A percentile compares a stretch with the other conserved stretches of the same genome.
phyloP scores from a whole-genome alignment of 2,797 vertebrate species.

The Sebastolobus alascanus region DNA sequence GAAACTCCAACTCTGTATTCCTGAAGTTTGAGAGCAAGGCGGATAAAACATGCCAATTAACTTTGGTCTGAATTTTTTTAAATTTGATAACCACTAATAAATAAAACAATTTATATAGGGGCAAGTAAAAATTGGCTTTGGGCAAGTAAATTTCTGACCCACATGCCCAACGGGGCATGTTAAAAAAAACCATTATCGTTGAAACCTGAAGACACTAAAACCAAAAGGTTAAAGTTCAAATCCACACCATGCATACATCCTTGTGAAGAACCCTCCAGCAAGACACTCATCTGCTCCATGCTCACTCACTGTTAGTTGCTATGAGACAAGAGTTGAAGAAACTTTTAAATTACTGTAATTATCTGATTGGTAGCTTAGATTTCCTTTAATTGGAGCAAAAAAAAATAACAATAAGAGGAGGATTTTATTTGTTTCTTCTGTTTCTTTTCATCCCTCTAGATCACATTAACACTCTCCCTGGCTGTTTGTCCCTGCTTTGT shows the following conservation, averaged over 20 bases:
- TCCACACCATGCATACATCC: neutral
- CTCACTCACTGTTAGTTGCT: constrained; percentile 35
- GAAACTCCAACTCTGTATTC: too few relatives aligned
- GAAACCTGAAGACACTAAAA: neutral
- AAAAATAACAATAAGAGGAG: constrained; percentile 2
- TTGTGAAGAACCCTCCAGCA: neutral
- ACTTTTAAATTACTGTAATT: constrained; percentile 33
- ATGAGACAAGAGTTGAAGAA: constrained; percentile 35
- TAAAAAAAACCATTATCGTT: too few relatives aligned
- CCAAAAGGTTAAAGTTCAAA: constrained; percentile 23
- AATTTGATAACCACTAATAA: too few relatives aligned
- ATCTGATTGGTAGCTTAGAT: constrained; percentile 34
- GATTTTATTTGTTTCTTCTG: constrained; percentile 24
- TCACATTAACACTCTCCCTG: neutral
- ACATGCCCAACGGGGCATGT: too few relatives aligned
- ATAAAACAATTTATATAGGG: too few relatives aligned
- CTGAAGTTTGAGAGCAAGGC: too few relatives aligned
- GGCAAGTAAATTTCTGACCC: too few relatives aligned
- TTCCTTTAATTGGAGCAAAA: constrained; percentile 37
- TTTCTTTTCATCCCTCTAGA: constrained; percentile 19
- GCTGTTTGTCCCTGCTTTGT: constrained; percentile 19
- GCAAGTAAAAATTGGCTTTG: too few relatives aligned
- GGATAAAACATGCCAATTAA: too few relatives aligned
- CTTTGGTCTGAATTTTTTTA: too few relatives aligned
- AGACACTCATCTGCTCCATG: neutral